phyloP scores from a whole-genome alignment of 2,113 vertebrate genomes.

The Smithornis capensis region DNA sequence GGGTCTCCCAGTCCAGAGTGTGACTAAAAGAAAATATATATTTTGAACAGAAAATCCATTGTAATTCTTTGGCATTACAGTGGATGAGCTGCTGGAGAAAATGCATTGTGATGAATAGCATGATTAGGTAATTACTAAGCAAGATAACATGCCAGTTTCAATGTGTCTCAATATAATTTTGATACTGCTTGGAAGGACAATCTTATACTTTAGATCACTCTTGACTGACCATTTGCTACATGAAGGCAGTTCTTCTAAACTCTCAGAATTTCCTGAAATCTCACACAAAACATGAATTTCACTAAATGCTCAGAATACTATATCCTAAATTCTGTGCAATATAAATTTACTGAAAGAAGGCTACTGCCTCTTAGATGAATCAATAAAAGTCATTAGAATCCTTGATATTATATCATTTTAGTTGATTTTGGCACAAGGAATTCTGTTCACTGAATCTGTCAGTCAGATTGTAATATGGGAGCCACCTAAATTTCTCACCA shows the following conservation, averaged over 20 bases:
- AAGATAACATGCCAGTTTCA: neutral
- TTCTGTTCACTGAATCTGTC: neutral
- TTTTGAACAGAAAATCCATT: neutral
- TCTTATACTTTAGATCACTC: neutral
- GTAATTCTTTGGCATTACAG: neutral
- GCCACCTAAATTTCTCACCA: neutral
- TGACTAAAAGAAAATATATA: neutral
- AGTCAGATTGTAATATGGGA: neutral
- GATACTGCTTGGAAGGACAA: neutral
- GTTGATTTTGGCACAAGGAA: neutral
- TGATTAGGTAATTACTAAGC: neutral
- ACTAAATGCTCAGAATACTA: neutral
- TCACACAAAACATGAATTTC: neutral
- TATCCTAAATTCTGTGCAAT: neutral
- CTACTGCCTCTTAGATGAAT: neutral
- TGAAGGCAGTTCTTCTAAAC: neutral
- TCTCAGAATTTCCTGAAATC: neutral
- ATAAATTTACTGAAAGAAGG: neutral
- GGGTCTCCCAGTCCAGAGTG: neutral
- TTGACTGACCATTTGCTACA: neutral
- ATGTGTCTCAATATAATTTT: neutral
- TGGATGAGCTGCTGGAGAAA: neutral
- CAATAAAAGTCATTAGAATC: neutral
- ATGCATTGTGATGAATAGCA: neutral
- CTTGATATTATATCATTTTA: neutral